phyloP scores from a whole-genome alignment of 2,888 invertebrate species.

The Conistra vaccinii region DNA sequence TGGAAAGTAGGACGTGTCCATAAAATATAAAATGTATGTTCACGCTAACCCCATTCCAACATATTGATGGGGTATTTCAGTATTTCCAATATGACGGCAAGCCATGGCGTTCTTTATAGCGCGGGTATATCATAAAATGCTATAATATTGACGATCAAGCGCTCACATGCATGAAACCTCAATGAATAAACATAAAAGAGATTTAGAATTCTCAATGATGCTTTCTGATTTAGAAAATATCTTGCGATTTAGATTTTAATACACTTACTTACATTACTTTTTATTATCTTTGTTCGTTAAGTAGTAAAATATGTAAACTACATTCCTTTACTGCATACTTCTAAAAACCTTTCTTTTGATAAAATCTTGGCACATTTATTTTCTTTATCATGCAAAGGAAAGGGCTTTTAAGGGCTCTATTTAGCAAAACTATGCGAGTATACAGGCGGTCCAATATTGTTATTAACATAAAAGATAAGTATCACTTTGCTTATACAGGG shows the following conservation, averaged over 20 bases:
- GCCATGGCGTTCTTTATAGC: slow-evolving; percentile 39
- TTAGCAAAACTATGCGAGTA: slow-evolving; percentile 47
- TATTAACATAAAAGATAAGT: slow-evolving; percentile 59
- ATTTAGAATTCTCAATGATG: slow-evolving; percentile 19
- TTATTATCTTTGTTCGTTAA: slow-evolving; percentile 20
- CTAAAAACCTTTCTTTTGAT: slow-evolving; percentile 38
- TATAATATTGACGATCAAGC: slow-evolving; percentile 18
- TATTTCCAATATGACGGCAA: slow-evolving; percentile 54
- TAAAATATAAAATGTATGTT: slow-evolving; percentile 44
- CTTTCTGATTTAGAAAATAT: slow-evolving; percentile 27
- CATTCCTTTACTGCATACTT: slow-evolving; percentile 24
- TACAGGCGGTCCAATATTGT: slow-evolving; percentile 45
- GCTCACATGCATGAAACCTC: slow-evolving; percentile 9
- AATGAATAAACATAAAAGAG: slow-evolving; percentile 20
- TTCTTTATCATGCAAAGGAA: slow-evolving; percentile 60
- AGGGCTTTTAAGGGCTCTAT: slow-evolving; percentile 41
- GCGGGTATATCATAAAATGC: slow-evolving; percentile 19
- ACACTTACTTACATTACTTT: slow-evolving; percentile 9
- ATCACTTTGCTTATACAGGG: slow-evolving; percentile 48
- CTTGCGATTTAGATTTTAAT: slow-evolving; percentile 10
- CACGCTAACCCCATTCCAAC: slow-evolving; percentile 38
- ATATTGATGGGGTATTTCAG: slow-evolving; percentile 52
- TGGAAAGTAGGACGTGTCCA: slow-evolving; percentile 30
- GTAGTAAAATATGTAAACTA: slow-evolving; percentile 31
- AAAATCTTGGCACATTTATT: slow-evolving; percentile 50